Evolutionary conservation across 2,113 vertebrate genomes (phyloP), one percentile per base, ranked within the genome.

Genomic region (Numenius arquata): DNA sequence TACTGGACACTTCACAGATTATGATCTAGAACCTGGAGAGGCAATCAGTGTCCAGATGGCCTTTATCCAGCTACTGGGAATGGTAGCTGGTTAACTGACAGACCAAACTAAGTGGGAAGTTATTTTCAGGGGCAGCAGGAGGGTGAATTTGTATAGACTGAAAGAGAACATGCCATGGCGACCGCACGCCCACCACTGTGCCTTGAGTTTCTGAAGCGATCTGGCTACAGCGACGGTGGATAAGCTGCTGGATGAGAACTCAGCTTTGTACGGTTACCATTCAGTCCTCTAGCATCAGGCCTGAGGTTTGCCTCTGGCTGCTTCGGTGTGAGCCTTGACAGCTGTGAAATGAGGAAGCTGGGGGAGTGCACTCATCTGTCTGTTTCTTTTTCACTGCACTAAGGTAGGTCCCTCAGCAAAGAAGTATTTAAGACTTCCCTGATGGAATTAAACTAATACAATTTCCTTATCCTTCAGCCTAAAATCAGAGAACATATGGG

Each of bases 351-450:
- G 6, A 59, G 40, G 40, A 40, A 71, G 62, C 12, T 0, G 1
- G 8, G 29, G 21, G 22, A 71, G 14, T 1, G 27, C n/a, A 53
- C 63, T 17, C 56, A 48, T 47, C 40, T 2, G 0, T 10, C 20
- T 6, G 3, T 32, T 21, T 52, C 48, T 19, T 47, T 66, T 36
- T 56, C 0, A 0, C 41, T 15, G 3, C 43, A 38, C 19, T 59
- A 65, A 65, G 23, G 12, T 43, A 43, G 3, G 6, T 52, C 5
- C 7, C 4, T 53, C 20, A 50, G 68, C 50, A 65, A 75, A 65
- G 23, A 70, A 75, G 48, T n/a, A 41, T 22, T 71, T 55, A 65
- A 68, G 45, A 85, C 32, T 66, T 38, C n/a, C 20, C 29, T 1
- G 2, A 6, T 2, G 23, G 27, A 66, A 34, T 47, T 73, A 40